These are phyloP conservation scores for Macaca nemestrina DNA, from an alignment of 2,113 vertebrate genomes.

Conservation along the genomic window DNA sequence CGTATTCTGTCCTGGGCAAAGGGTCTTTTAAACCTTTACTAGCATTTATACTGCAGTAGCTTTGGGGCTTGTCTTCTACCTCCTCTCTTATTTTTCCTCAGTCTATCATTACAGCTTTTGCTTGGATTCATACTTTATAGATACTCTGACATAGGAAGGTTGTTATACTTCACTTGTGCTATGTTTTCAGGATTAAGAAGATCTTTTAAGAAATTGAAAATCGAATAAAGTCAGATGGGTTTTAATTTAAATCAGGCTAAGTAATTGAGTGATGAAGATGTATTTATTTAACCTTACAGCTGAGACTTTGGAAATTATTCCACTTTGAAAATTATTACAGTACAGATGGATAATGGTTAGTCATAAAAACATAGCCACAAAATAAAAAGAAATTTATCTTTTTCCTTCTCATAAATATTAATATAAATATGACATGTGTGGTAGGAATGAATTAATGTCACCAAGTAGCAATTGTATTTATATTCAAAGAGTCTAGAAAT, in stretches of 20 bases:
- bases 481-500: neutral
- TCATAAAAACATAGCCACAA: slow-evolving; percentile 36
- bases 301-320: neutral
- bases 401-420: slow-evolving; percentile 65
- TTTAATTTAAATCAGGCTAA: slow-evolving; percentile 26
- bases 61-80: neutral
- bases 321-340: slow-evolving; percentile 43
- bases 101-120: neutral
- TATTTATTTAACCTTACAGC: neutral
- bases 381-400: slow-evolving; percentile 47
- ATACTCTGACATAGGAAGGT: neutral
- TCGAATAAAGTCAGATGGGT: neutral
- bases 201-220: neutral
- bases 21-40: neutral
- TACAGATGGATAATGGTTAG: slow-evolving; percentile 61
- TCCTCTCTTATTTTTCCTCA: neutral
- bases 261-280: neutral
- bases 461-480: neutral
- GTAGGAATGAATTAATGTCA: slow-evolving; percentile 11
- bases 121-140: neutral
- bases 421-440: slow-evolving; percentile 46
- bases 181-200: neutral
- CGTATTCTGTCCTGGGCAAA: too few species aligned
- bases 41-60: neutral
- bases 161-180: neutral